Evolutionary conservation across 2,797 vertebrate species (phyloP).

Genomic region (Eulemur coronatus): DNA sequence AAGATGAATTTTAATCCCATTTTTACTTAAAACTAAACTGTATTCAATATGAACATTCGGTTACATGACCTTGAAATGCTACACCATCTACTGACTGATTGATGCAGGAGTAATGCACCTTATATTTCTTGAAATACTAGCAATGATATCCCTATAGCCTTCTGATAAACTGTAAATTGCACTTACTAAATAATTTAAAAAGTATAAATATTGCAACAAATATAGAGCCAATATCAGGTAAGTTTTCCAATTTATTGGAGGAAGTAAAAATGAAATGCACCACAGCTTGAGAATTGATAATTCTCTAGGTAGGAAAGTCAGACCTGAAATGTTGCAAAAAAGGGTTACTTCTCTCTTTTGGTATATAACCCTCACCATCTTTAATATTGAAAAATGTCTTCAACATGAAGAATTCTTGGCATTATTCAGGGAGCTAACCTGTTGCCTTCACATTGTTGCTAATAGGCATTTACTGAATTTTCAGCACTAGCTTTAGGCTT

Average conservation of each 20-base stretch:
- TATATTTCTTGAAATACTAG: not conserved
- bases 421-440: not conserved
- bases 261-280: not conserved
- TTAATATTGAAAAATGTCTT: not conserved
- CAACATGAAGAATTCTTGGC: not conserved
- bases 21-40: slow-evolving; percentile 46
- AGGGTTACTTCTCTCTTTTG: not conserved
- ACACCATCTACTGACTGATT: not conserved
- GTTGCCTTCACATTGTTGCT: not conserved
- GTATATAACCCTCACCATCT: not conserved
- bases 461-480: not conserved
- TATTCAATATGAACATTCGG: not conserved
- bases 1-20: slow-evolving; percentile 23
- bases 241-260: not conserved
- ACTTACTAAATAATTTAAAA: not conserved
- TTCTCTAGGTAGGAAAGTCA: not conserved
- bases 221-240: not conserved
- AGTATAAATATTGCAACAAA: not conserved
- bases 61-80: not conserved
- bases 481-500: not conserved
- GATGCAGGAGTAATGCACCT: not conserved
- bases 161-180: not conserved
- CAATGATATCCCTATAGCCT: not conserved
- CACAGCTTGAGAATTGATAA: not conserved
- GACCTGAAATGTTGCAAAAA: not conserved